phyloP scores from a whole-genome alignment of 2,888 invertebrate genomes.

The Phorcus lineatus region DNA sequence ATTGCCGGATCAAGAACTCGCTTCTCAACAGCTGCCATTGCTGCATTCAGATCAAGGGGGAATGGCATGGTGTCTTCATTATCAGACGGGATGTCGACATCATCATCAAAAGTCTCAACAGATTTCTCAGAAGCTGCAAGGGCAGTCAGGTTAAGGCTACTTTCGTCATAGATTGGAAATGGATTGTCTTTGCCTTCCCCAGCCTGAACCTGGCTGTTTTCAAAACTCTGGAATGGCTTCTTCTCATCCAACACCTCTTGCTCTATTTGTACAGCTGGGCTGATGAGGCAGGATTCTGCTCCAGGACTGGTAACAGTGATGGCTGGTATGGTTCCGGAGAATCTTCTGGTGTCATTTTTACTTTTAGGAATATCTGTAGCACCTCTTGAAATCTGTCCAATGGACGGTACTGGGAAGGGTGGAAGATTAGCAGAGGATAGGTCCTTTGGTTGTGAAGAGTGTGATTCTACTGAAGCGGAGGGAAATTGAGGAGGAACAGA shows the following conservation, averaged over 20 bases:
- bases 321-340: neutral
- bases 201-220: neutral
- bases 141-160: neutral
- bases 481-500: neutral
- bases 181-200: neutral
- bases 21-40: conserved; percentile 1
- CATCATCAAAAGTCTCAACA: neutral
- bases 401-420: too few species aligned
- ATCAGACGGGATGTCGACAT: neutral
- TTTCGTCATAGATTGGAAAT: neutral
- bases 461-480: neutral
- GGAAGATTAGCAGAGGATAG: too few species aligned
- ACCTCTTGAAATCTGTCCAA: too few species aligned
- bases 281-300: neutral
- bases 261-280: neutral
- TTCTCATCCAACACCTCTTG: neutral
- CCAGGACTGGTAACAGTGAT: neutral
- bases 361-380: neutral
- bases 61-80: neutral
- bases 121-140: neutral
- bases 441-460: too few species aligned
- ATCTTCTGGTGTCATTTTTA: neutral
- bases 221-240: neutral
- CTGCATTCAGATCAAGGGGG: conserved; percentile 4
- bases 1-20: neutral